These are phyloP conservation scores for Heliconius sara DNA, from an alignment of 2,888 invertebrate genomes.

Conservation along the genomic window DNA sequence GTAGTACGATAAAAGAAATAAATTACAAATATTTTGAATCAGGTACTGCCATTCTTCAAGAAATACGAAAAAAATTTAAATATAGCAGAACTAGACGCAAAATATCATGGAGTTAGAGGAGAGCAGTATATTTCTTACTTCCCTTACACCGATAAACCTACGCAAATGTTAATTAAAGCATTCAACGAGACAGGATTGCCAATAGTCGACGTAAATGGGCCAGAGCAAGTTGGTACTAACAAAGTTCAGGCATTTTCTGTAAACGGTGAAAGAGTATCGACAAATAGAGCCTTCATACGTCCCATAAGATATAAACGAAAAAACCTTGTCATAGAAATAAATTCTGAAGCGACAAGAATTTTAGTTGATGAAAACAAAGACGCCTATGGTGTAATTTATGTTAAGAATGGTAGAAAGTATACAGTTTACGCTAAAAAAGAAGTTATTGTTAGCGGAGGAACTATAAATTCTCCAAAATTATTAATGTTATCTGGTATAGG, in stretches of 20 bases:
- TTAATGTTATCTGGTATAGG: slow-evolving; percentile 73
- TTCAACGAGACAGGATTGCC: slow-evolving; percentile 84
- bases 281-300: slow-evolving; percentile 86
- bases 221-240: slow-evolving; percentile 82
- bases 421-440: slow-evolving; percentile 66
- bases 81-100: slow-evolving; percentile 70
- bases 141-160: slow-evolving; percentile 84
- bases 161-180: slow-evolving; percentile 80
- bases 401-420: slow-evolving; percentile 50
- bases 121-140: slow-evolving; percentile 85
- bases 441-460: slow-evolving; percentile 66
- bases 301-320: slow-evolving; percentile 83
- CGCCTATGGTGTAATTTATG: slow-evolving; percentile 66
- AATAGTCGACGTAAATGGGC: slow-evolving; percentile 82
- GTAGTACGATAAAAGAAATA: not conserved
- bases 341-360: slow-evolving; percentile 81
- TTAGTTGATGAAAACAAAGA: slow-evolving; percentile 77
- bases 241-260: slow-evolving; percentile 82
- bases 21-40: slow-evolving; percentile 23
- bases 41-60: slow-evolving; percentile 87
- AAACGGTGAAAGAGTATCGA: slow-evolving; percentile 84
- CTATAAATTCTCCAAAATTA: slow-evolving; percentile 67
- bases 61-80: slow-evolving; percentile 86
- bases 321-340: slow-evolving; percentile 77
- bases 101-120: slow-evolving; percentile 85